Percentiles rank a stretch among this genome's conserved stretches.
Evolutionary conservation across 2,888 invertebrate genomes (phyloP).

Genomic region (Tenthredo distinguenda): DNA sequence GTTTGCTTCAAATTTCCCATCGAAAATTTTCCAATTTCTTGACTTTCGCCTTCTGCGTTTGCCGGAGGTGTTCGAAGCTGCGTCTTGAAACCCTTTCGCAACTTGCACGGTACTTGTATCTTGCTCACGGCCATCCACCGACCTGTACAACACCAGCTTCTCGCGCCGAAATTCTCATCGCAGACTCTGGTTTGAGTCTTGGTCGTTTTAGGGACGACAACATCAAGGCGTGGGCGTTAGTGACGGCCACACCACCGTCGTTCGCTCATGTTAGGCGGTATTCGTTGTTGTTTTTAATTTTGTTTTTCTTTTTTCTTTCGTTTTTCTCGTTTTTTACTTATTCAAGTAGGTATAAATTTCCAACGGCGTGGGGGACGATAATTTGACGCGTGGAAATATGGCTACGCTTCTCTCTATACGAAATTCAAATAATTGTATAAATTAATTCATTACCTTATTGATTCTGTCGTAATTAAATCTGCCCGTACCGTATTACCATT

Average conservation of each 20-base stretch:
- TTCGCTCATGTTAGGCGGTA: constrained; percentile 27
- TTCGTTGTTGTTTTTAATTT: neutral
- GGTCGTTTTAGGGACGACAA: constrained; percentile 33
- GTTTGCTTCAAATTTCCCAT: neutral
- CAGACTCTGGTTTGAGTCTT: neutral
- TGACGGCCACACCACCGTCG: constrained; percentile 33
- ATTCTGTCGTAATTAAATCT: neutral
- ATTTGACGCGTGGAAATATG: neutral
- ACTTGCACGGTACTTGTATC: neutral
- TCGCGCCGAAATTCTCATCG: constrained; percentile 27
- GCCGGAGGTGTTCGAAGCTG: neutral
- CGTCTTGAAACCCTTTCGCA: neutral
- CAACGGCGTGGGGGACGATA: neutral
- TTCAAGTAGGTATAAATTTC: neutral
- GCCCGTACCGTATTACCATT: neutral
- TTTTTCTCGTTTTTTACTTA: neutral
- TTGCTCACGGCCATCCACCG: neutral
- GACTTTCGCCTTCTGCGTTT: neutral
- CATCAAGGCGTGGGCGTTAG: constrained; percentile 41
- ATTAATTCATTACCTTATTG: neutral
- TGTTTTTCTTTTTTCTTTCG: neutral
- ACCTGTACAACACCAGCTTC: constrained; percentile 2
- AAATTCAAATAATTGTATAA: constrained; percentile 1
- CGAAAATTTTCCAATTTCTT: neutral
- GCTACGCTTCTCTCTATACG: neutral